phyloP scores from a whole-genome alignment of 2,797 vertebrate species.

The Mastacembelus armatus region DNA sequence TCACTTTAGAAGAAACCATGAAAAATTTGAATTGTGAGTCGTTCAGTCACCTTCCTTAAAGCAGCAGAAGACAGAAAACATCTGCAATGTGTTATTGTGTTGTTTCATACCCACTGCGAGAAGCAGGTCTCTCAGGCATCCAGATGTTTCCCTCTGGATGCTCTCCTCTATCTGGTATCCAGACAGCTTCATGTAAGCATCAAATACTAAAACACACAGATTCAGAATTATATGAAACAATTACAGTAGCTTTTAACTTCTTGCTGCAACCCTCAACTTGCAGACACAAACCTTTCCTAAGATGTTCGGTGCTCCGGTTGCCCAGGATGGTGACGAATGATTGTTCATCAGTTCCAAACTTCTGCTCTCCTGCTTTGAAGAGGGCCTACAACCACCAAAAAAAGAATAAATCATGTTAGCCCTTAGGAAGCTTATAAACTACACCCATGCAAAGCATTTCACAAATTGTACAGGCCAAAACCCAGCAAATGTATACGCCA shows the following conservation, averaged over 20 bases:
- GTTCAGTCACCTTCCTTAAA: background rate
- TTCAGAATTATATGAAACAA: slow-evolving; percentile 1
- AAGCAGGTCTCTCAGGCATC: slow-evolving; percentile 87
- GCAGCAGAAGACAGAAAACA: background rate
- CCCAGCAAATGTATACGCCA: too few relatives aligned
- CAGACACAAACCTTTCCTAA: slow-evolving; percentile 88
- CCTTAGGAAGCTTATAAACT: too few relatives aligned
- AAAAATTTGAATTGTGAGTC: background rate
- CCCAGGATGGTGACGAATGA: slow-evolving; percentile 95
- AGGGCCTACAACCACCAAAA: slow-evolving; percentile 81
- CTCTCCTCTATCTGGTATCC: slow-evolving; percentile 96
- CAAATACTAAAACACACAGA: slow-evolving; percentile 87
- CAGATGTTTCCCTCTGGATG: slow-evolving; percentile 93
- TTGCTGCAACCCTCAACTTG: background rate
- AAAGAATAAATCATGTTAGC: background rate
- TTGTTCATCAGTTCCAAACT: slow-evolving; percentile 96
- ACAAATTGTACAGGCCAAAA: background rate
- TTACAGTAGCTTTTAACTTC: background rate
- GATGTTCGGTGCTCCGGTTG: slow-evolving; percentile 90
- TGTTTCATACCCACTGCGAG: slow-evolving; percentile 90
- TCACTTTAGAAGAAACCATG: slow-evolving; percentile 83
- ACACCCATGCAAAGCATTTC: background rate
- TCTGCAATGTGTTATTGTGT: too few relatives aligned
- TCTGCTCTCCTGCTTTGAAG: slow-evolving; percentile 93
- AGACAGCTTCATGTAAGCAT: slow-evolving; percentile 93